These are phyloP conservation scores for Temnothorax ravouxi DNA, from an alignment of 2,888 invertebrate genomes.

Conservation along the genomic window DNA sequence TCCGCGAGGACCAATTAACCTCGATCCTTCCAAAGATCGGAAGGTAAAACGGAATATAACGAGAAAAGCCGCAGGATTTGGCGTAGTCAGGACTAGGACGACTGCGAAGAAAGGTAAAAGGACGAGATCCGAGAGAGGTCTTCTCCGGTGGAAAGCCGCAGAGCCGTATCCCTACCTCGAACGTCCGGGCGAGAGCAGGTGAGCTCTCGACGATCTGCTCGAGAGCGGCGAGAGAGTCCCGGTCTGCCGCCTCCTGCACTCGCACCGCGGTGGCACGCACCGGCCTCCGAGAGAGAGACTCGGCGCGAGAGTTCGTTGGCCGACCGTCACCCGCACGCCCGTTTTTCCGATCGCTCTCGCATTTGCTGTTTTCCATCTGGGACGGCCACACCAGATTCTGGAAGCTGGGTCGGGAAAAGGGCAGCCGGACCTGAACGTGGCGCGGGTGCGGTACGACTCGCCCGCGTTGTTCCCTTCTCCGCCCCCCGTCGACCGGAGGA, in stretches of 20 bases:
- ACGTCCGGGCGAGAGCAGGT: conserved; percentile 71
- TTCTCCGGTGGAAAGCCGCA: conserved; percentile 60
- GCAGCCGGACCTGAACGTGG: background rate
- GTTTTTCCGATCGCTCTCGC: conserved; percentile 39
- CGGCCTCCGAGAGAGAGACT: conserved; percentile 39
- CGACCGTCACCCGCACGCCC: conserved; percentile 71
- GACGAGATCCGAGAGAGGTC: conserved; percentile 36
- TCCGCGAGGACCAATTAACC: background rate
- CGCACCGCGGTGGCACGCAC: conserved; percentile 64
- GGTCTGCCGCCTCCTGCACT: conserved; percentile 75
- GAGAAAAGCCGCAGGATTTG: conserved; percentile 30
- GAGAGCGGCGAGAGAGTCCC: conserved; percentile 71
- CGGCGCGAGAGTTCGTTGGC: conserved; percentile 84
- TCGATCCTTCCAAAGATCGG: background rate
- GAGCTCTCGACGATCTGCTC: conserved; percentile 61
- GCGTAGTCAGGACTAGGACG: conserved; percentile 32
- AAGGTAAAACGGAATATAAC: background rate
- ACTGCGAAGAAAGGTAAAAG: conserved; percentile 49
- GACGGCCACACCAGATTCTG: background rate
- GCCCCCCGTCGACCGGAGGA: background rate
- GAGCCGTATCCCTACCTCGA: conserved; percentile 70
- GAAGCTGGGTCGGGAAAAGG: conserved; percentile 1
- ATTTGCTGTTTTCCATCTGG: conserved; percentile 5
- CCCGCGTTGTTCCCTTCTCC: background rate
- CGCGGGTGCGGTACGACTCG: background rate